Evolutionary conservation across 1,140 invertebrate species (phyloP).

Genomic region (Pseudomyrmex flavicornis): DNA sequence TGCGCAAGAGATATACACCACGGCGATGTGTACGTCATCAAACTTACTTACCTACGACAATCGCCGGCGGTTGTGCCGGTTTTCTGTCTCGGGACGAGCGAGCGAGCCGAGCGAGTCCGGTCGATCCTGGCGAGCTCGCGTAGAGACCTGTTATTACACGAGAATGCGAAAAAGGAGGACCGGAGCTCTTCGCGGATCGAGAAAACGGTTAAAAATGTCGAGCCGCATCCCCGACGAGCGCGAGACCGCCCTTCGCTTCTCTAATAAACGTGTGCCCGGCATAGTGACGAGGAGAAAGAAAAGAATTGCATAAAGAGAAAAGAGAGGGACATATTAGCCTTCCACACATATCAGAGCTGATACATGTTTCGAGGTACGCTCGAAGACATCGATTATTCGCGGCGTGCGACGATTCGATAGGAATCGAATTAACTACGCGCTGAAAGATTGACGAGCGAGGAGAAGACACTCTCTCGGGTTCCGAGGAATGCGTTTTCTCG

Average conservation of each 20-base stretch:
- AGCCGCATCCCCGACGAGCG: conserved; percentile 22
- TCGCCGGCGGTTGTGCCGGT: conserved; percentile 77
- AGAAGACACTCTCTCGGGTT: background rate
- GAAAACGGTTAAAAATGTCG: conserved; percentile 73
- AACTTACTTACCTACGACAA: conserved; percentile 80
- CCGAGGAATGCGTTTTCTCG: conserved; percentile 27
- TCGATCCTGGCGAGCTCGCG: conserved; percentile 58
- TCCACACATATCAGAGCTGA: background rate
- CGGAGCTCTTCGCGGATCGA: conserved; percentile 72
- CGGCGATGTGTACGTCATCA: conserved; percentile 66
- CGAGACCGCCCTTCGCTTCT: conserved; percentile 69
- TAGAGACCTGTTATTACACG: conserved; percentile 76
- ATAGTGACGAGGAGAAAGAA: conserved; percentile 56
- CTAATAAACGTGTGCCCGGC: conserved; percentile 64
- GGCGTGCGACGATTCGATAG: conserved; percentile 42
- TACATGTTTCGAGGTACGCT: conserved; percentile 2
- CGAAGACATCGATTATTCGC: conserved; percentile 47
- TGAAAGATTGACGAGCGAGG: background rate
- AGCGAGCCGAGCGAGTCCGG: conserved; percentile 50
- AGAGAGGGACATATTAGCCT: background rate
- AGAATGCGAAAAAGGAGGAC: conserved; percentile 77
- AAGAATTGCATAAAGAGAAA: conserved; percentile 32
- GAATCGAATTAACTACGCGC: conserved; percentile 8
- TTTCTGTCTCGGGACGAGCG: conserved; percentile 74
- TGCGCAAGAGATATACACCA: conserved; percentile 32